Base-by-base conservation (phyloP, 1,140 invertebrate species). In the Zaprionus ornatus region DNA sequence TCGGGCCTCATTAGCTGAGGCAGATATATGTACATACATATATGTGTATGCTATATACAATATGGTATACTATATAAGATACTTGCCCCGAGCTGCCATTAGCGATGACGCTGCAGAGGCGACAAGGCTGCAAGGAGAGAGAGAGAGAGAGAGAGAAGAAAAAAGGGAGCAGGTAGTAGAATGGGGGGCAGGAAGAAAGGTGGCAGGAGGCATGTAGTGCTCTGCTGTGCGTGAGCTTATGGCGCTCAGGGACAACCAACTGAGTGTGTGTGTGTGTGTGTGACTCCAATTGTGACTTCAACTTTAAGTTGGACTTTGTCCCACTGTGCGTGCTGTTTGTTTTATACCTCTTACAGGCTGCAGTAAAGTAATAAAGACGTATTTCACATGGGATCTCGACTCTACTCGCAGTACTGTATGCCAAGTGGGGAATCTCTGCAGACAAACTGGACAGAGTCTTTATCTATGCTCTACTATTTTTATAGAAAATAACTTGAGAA, bases 241-340 rank as follows among this genome's bases (percentile, higher is more conserved):
- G 61, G 19, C 35, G 35, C 55, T 61, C 45, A 66, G 68, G 68
- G 73, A 75, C 29, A 40, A n/a, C 13, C 48, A 3, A 9, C n/a
- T 32, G 7, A 35, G 3, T 32, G 27, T 61, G 50, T 55, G 50
- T 59, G 37, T 32, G 17, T 35, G 29, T 63, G 61, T 37, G n/a
- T 50, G 37, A 72, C 69, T 72, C n/a, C 62, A 52, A 66, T 25
- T 66, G 65, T 57, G 42, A 56, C 73, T 71, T 50, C 32, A 59
- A 54, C 54, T 59, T 40, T 21, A 23, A 74, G 32, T 67, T 62
- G 10, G 19, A 35, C 23, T 37, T 21, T 25, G 21, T 17, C 1
- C 23, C 52, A 55, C 35, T 35, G 15, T 60, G 52, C 52, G 50
- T n/a, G 42, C 29, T 29, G 21, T 10, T 13, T 40, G 6, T 2